Evolutionary conservation across 2,888 invertebrate species (phyloP), one percentile per base, ranked within the genome.

Genomic region (Cabera pusaria): DNA sequence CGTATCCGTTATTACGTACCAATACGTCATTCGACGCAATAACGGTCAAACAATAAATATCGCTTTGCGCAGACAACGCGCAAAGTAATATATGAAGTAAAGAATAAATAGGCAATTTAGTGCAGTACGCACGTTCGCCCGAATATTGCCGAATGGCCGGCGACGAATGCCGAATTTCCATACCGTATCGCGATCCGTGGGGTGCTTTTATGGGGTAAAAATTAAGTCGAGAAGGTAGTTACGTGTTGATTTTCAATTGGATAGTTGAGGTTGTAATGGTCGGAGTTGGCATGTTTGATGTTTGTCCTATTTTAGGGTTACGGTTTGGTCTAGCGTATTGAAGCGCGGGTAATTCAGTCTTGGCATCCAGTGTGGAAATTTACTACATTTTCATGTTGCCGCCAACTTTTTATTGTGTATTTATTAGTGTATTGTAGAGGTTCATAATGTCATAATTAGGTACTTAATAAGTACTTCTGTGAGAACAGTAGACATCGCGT

Each of bases 41-140:
- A 87, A 88, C 82, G 85, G 87, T 79, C 85, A 81, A 83, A 83
- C 86, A 74, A 88, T 88, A 88, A 88, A 88, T 88, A 87, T 85
- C 76, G 80, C 78, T 88, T 88, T 86, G 84, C 82, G 77, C 85
- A 88, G 88, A 88, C 88, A 88, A 86, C 76, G 81, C 86, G 83
- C 81, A 86, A 85, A 86, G 88, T 89, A 89, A 90, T 90, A 88
- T 89, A 89, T 89, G 90, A 89, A 88, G 87, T 89, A 82, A 86
- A 85, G 89, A 87, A 89, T 90, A 90, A 90, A 90, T 87, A 90
- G 90, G 88, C 89, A 83, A 88, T 89, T 90, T 86, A 80, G 83
- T 79, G 72, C 70, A 77, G 72, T 70, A 67, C 86, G 70, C 90
- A 90, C 90, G 90, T 89, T 63, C 76, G 56, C 50, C 79, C 83